Evolutionary conservation across 2,113 vertebrate genomes (phyloP).

Genomic region (Oncorhynchus masou): DNA sequence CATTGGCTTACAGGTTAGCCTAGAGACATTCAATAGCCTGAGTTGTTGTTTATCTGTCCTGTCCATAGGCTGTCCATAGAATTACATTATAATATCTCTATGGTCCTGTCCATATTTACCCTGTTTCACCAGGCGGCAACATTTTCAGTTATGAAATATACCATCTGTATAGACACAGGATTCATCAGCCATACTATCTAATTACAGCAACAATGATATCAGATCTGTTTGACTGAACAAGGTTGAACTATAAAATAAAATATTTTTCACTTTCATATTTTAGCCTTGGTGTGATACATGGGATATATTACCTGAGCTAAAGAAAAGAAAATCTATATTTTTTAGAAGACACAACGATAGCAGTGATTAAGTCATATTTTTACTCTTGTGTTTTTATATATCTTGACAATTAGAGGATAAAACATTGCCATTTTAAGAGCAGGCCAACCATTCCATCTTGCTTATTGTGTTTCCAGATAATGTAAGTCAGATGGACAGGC

Average conservation of each 20-base stretch:
- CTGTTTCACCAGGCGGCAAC: not conserved
- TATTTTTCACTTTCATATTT: constrained; percentile 9
- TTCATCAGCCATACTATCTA: not conserved
- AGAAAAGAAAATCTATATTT: constrained; percentile 50
- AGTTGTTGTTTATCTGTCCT: not conserved
- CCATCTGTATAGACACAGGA: not conserved
- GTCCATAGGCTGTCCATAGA: too few relatives aligned
- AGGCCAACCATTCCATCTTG: constrained; percentile 17
- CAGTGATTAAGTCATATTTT: constrained; percentile 31
- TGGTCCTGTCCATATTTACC: too few relatives aligned
- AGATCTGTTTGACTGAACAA: constrained; percentile 12
- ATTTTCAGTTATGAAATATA: not conserved
- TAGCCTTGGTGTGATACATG: constrained; percentile 30
- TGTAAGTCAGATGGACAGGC: not conserved
- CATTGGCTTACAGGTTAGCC: not conserved
- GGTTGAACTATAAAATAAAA: constrained; percentile 18
- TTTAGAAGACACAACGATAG: constrained; percentile 32
- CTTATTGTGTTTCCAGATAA: constrained; percentile 26
- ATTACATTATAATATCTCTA: too few relatives aligned
- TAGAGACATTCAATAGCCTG: not conserved
- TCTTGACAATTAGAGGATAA: constrained; percentile 16
- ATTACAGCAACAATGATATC: constrained; percentile 10
- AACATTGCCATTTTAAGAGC: constrained; percentile 7
- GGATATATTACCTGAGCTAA: constrained; percentile 43
- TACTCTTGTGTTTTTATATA: constrained; percentile 2